Evolutionary conservation across 2,888 invertebrate genomes (phyloP).

Genomic region (Tetramorium bicarinatum): DNA sequence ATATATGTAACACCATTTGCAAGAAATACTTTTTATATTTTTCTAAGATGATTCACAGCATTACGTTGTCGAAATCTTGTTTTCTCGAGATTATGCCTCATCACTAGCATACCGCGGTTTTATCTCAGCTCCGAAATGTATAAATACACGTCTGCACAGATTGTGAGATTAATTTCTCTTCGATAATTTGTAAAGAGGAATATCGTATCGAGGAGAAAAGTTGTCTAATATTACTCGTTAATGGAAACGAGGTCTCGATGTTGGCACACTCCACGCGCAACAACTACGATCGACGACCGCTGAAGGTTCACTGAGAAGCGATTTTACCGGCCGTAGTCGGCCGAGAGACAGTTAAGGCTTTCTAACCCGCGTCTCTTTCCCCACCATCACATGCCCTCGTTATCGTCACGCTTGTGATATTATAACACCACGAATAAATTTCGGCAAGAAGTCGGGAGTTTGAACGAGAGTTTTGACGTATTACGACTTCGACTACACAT

Average conservation of each 20-base stretch:
- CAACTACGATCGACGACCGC: conserved; percentile 79
- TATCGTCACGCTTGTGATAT: conserved; percentile 58
- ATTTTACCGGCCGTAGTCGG: conserved; percentile 77
- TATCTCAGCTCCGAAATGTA: background rate
- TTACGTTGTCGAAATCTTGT: background rate
- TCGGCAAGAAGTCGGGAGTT: conserved; percentile 34
- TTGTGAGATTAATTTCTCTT: background rate
- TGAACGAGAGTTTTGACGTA: background rate
- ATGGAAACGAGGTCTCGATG: conserved; percentile 51
- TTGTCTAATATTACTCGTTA: conserved; percentile 5
- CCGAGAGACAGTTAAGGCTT: conserved; percentile 75
- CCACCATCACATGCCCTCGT: conserved; percentile 55
- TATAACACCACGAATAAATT: conserved; percentile 29
- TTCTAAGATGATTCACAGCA: background rate
- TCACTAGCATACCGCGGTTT: background rate
- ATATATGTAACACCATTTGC: background rate
- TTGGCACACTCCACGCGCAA: conserved; percentile 42
- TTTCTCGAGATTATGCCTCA: background rate
- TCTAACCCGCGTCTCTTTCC: conserved; percentile 72
- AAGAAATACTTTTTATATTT: background rate
- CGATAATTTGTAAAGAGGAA: background rate
- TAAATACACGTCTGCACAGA: background rate
- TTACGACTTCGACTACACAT: background rate
- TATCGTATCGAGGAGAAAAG: background rate
- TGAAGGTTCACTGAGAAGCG: conserved; percentile 80